A percentile compares a stretch with the other conserved stretches of the same genome.
phyloP scores from a whole-genome alignment of 1,140 invertebrate species.

The Lordiphosa collinella region DNA sequence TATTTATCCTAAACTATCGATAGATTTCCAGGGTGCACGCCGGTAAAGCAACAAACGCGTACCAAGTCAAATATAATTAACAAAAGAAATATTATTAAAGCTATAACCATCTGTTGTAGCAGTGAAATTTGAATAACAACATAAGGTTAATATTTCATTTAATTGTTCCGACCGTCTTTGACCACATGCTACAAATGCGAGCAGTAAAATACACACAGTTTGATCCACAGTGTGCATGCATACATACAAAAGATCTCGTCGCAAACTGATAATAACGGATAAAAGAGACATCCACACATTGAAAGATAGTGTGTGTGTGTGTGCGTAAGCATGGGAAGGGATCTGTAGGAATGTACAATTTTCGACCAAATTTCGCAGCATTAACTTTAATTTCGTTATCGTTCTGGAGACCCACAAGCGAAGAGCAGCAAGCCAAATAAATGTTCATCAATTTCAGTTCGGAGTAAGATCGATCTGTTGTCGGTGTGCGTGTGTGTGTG shows the following conservation, averaged over 20 bases:
- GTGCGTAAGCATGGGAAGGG: neutral
- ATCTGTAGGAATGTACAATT: slow-evolving; percentile 3
- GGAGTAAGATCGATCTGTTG: neutral
- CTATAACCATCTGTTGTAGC: neutral
- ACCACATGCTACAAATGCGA: neutral
- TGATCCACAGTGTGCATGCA: neutral
- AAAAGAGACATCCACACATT: neutral
- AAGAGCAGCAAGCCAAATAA: neutral
- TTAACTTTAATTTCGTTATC: too few relatives aligned
- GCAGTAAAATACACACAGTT: neutral
- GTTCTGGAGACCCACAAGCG: too few relatives aligned
- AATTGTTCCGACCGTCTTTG: too few relatives aligned
- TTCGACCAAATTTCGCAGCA: too few relatives aligned
- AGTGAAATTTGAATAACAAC: neutral
- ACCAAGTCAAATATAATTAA: slow-evolving; percentile 11
- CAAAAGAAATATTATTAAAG: neutral
- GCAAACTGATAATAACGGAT: slow-evolving; percentile 11
- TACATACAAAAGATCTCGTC: slow-evolving; percentile 1
- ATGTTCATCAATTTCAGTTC: neutral
- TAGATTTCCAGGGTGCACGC: slow-evolving; percentile 20
- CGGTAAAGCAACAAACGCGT: slow-evolving; percentile 34
- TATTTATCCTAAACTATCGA: neutral
- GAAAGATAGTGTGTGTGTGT: neutral
- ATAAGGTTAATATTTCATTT: neutral
- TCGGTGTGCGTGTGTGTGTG: neutral